Evolutionary conservation across 1,140 invertebrate genomes (phyloP).

Genomic region (Drosophila lacertosa): DNA sequence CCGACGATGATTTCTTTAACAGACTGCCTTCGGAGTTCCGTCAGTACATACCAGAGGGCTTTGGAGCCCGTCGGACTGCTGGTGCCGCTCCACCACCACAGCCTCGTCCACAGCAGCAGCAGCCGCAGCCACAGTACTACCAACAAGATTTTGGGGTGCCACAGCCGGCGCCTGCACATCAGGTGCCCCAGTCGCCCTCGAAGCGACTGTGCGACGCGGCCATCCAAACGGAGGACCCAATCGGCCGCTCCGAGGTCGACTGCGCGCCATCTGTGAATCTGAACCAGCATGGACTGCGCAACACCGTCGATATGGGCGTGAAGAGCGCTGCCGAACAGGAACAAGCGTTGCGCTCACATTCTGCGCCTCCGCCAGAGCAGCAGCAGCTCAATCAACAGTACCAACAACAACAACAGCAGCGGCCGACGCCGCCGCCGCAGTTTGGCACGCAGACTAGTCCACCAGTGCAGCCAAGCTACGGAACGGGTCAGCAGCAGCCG

Average conservation of each 20-base stretch:
- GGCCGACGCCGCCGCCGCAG: constrained; percentile 45
- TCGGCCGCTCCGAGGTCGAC: constrained; percentile 66
- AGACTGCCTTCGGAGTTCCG: constrained; percentile 86
- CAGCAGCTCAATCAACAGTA: constrained; percentile 84
- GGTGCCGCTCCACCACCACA: constrained; percentile 48
- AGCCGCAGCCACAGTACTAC: constrained; percentile 85
- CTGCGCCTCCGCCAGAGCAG: constrained; percentile 78
- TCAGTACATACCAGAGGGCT: constrained; percentile 85
- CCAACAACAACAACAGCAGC: constrained; percentile 82
- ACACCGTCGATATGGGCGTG: constrained; percentile 91
- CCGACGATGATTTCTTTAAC: constrained; percentile 85
- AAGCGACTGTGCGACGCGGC: constrained; percentile 80
- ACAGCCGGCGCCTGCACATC: constrained; percentile 57
- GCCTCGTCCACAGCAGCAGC: constrained; percentile 71
- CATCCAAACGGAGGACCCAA: constrained; percentile 84
- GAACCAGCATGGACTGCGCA: constrained; percentile 89
- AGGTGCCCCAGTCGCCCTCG: constrained; percentile 67
- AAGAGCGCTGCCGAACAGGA: constrained; percentile 86
- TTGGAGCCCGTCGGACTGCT: constrained; percentile 84
- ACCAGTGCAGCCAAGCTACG: constrained; percentile 43
- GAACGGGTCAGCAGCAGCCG: constrained; percentile 10
- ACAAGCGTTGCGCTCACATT: constrained; percentile 86
- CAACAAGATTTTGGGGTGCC: constrained; percentile 84
- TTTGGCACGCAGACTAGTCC: constrained; percentile 77
- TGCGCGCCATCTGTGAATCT: constrained; percentile 82